Conservation (phyloP, 2,113 vertebrate species). For the Oncorhynchus tshawytscha region DNA sequence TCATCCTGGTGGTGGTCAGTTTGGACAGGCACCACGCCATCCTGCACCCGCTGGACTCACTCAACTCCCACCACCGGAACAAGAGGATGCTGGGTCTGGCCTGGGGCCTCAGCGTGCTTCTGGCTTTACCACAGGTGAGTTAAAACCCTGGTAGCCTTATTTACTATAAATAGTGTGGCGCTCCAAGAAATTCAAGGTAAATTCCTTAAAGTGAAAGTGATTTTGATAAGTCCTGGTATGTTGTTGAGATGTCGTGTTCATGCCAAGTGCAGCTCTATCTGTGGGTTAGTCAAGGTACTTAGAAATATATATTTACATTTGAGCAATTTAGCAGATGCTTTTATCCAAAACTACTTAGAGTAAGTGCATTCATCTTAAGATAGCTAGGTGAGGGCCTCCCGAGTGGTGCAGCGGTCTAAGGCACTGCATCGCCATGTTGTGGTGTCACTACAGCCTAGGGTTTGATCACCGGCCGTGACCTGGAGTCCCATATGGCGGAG, state of each 20-base stretch:
- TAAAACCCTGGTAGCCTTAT: neutral
- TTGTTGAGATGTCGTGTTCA: neutral
- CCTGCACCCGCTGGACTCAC: constrained; percentile 69
- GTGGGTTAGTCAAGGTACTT: no score
- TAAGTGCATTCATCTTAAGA: no score
- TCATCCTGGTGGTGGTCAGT: constrained; percentile 75
- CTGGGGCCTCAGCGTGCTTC: constrained; percentile 71
- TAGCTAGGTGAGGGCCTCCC: no score
- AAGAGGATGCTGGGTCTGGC: constrained; percentile 68
- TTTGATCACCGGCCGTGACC: no score
- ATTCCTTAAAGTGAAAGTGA: neutral
- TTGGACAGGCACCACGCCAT: constrained; percentile 77
- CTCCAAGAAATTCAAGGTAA: neutral
- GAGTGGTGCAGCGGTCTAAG: no score
- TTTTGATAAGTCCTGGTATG: no score
- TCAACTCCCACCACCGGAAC: constrained; percentile 67
- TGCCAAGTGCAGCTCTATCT: neutral
- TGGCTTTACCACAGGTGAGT: constrained; percentile 72
- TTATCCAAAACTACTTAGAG: no score
- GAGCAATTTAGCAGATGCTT: no score
- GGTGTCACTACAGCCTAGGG: no score
- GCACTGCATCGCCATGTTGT: no score
- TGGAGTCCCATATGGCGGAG: no score
- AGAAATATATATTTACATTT: no score
- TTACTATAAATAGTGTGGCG: neutral